Evolutionary conservation across 2,113 vertebrate genomes (phyloP).

Genomic region (Mola mola): DNA sequence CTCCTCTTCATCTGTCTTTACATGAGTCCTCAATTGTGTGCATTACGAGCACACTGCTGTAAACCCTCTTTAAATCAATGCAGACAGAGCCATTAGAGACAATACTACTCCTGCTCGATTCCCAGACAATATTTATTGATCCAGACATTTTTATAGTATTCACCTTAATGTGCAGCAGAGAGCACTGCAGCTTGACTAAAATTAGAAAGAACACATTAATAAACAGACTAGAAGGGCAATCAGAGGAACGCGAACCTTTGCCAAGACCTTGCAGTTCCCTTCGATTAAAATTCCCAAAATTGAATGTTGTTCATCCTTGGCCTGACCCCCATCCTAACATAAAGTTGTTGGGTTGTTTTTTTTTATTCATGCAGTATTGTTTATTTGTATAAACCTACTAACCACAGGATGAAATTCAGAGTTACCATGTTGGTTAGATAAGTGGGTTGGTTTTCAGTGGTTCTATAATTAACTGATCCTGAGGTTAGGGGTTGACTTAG

Average conservation of each 20-base stretch:
- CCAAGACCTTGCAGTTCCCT: not conserved
- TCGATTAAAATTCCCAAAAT: not conserved
- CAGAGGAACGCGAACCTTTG: not conserved
- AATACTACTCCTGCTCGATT: conserved; percentile 15
- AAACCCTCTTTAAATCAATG: conserved; percentile 42
- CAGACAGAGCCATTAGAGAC: conserved; percentile 38
- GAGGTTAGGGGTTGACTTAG: too few species aligned
- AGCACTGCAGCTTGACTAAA: conserved; percentile 7
- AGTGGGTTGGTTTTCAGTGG: not conserved
- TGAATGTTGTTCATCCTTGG: too few species aligned
- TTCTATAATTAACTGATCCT: conserved; percentile 23
- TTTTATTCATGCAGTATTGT: too few species aligned
- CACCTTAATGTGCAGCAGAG: conserved; percentile 12
- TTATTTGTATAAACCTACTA: too few species aligned
- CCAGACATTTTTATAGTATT: conserved; percentile 11
- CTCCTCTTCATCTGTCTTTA: conserved; percentile 2
- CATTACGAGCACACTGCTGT: conserved; percentile 5
- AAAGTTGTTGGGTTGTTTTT: too few species aligned
- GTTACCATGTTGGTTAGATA: not conserved
- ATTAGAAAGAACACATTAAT: conserved; percentile 20
- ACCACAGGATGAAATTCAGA: too few species aligned
- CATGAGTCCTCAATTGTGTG: not conserved
- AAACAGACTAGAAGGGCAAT: not conserved
- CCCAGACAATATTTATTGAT: conserved; percentile 50
- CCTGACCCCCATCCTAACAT: too few species aligned